These are phyloP conservation scores for Melanogrammus aeglefinus DNA, from an alignment of 2,797 vertebrate genomes.

Conservation along the genomic window DNA sequence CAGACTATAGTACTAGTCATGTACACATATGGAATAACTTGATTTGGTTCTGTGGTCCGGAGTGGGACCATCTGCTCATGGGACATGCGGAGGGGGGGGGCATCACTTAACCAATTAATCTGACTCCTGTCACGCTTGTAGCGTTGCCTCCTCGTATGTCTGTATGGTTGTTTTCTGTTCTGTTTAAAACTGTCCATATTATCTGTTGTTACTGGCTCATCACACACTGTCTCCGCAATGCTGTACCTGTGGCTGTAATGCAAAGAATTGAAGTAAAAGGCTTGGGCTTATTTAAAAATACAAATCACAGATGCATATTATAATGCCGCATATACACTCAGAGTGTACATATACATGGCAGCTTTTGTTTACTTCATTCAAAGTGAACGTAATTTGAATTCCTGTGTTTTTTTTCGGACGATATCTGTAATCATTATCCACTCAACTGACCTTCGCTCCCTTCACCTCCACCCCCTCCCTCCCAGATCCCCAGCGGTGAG, in stretches of 20 bases:
- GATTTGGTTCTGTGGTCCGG: slow-evolving; percentile 49
- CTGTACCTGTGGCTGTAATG: not conserved
- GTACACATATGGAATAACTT: slow-evolving; percentile 44
- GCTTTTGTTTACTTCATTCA: not conserved
- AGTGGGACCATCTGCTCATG: slow-evolving; percentile 61
- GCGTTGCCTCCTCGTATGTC: not conserved
- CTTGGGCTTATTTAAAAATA: not conserved
- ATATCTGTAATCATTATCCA: not conserved
- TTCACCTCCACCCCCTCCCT: not conserved
- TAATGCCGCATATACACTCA: not conserved
- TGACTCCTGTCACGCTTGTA: not conserved
- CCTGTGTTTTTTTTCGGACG: no score
- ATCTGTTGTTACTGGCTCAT: not conserved
- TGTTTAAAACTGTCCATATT: not conserved
- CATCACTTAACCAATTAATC: slow-evolving; percentile 18
- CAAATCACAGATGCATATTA: not conserved
- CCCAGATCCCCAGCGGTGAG: slow-evolving; percentile 76
- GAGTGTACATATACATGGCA: not conserved
- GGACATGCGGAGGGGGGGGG: slow-evolving; percentile 18
- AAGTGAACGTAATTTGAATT: not conserved
- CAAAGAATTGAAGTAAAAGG: no score
- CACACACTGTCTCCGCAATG: not conserved
- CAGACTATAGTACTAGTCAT: not conserved
- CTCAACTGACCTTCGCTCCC: not conserved
- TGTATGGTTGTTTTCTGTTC: not conserved